Evolutionary conservation across 2,797 vertebrate species (phyloP).

Genomic region (Sarcoramphus papa): DNA sequence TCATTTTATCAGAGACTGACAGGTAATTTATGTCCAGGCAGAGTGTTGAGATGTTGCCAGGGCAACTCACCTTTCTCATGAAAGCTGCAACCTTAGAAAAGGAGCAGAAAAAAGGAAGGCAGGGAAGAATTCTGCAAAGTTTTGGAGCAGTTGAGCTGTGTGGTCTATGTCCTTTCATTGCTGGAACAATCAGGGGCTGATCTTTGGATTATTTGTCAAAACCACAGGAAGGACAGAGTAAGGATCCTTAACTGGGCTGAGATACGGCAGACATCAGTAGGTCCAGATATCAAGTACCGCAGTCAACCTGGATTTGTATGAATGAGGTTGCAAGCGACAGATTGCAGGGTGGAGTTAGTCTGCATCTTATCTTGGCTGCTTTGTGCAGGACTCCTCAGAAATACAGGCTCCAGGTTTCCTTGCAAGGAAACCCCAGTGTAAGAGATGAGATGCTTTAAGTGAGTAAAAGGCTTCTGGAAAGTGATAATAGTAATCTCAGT

Average conservation of each 20-base stretch:
- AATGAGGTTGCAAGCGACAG: background rate
- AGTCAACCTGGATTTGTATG: background rate
- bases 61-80: slow-evolving; percentile 7
- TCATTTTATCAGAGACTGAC: background rate
- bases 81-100: background rate
- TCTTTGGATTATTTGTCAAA: background rate
- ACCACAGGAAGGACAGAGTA: background rate
- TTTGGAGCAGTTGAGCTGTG: background rate
- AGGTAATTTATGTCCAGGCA: slow-evolving; percentile 1
- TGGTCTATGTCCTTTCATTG: background rate
- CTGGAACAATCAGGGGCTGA: background rate
- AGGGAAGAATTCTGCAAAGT: background rate
- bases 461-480: background rate
- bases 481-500: background rate
- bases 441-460: background rate
- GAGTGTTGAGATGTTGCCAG: background rate
- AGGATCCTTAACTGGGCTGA: background rate
- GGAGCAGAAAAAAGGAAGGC: background rate
- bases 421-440: background rate
- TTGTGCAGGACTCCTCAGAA: background rate
- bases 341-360: background rate
- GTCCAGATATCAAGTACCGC: background rate
- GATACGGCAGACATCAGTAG: background rate
- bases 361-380: background rate
- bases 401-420: background rate